Conservation (phyloP, 2,113 vertebrate genomes). For the Clupea harengus region DNA sequence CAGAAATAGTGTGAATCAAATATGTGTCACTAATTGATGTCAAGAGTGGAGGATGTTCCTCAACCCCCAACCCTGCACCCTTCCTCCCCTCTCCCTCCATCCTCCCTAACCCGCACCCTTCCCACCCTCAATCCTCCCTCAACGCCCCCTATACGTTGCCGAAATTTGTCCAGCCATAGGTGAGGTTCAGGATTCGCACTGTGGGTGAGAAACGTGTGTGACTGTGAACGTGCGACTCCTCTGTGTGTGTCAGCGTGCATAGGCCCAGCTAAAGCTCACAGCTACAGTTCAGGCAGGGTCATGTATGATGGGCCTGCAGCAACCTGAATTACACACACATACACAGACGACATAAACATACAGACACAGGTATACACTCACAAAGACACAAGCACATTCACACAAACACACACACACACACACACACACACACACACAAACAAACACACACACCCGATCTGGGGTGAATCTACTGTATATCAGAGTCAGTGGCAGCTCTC, state of each 20-base stretch:
- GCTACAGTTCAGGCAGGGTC: not conserved
- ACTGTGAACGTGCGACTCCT: not conserved
- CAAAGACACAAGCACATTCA: constrained; percentile 40
- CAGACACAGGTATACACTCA: constrained; percentile 26
- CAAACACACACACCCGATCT: too few relatives aligned
- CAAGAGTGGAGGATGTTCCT: not conserved
- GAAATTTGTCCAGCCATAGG: not conserved
- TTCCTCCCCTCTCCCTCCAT: not conserved
- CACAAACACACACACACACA: constrained; percentile 15
- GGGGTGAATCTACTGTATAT: too few relatives aligned
- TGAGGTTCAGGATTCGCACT: not conserved
- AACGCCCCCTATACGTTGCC: not conserved
- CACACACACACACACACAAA: too few relatives aligned
- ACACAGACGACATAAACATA: too few relatives aligned
- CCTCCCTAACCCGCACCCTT: not conserved
- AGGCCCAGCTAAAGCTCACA: constrained; percentile 17
- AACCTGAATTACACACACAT: too few relatives aligned
- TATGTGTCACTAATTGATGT: not conserved
- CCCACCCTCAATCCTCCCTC: not conserved
- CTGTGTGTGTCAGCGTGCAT: not conserved
- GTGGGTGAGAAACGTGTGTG: not conserved
- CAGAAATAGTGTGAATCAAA: not conserved
- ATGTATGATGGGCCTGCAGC: too few relatives aligned
- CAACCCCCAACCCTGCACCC: not conserved
- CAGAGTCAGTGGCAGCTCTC: too few relatives aligned